Conservation (phyloP, 2,113 vertebrate genomes). For the Pterophyllum scalare region DNA sequence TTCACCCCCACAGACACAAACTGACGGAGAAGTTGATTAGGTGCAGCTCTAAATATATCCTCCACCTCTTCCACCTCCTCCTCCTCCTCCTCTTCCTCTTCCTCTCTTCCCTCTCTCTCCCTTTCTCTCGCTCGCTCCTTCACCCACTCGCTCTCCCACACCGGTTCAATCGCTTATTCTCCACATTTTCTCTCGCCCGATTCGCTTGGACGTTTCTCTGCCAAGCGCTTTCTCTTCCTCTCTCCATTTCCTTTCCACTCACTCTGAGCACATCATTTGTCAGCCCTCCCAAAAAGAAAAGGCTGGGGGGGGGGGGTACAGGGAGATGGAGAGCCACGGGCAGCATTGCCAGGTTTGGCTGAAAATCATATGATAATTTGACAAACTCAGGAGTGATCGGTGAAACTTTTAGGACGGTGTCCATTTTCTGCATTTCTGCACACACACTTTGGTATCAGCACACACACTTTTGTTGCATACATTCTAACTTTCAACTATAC, state of each 20-base stretch:
- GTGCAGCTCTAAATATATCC: slow-evolving; percentile 80
- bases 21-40: slow-evolving; percentile 81
- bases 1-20: slow-evolving; percentile 75
- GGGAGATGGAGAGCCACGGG: not conserved
- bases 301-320: not conserved
- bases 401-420: not conserved
- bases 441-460: not conserved
- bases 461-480: not conserved
- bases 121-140: not conserved
- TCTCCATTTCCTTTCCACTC: slow-evolving; percentile 52
- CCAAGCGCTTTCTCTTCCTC: slow-evolving; percentile 57
- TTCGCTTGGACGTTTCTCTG: slow-evolving; percentile 50
- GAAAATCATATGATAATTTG: slow-evolving; percentile 29
- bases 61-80: slow-evolving; percentile 59
- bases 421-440: slow-evolving; percentile 8
- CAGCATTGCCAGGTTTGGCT: slow-evolving; percentile 17
- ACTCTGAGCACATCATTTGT: slow-evolving; percentile 49
- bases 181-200: slow-evolving; percentile 40
- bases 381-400: slow-evolving; percentile 22
- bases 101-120: slow-evolving; percentile 21
- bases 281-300: slow-evolving; percentile 11
- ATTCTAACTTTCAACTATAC: not conserved
- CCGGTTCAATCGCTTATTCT: slow-evolving; percentile 54
- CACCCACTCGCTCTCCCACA: slow-evolving; percentile 61
- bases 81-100: slow-evolving; percentile 17